These are phyloP conservation scores for Micronycteris hirsuta DNA, from an alignment of 2,113 vertebrate species.

Conservation along the genomic window DNA sequence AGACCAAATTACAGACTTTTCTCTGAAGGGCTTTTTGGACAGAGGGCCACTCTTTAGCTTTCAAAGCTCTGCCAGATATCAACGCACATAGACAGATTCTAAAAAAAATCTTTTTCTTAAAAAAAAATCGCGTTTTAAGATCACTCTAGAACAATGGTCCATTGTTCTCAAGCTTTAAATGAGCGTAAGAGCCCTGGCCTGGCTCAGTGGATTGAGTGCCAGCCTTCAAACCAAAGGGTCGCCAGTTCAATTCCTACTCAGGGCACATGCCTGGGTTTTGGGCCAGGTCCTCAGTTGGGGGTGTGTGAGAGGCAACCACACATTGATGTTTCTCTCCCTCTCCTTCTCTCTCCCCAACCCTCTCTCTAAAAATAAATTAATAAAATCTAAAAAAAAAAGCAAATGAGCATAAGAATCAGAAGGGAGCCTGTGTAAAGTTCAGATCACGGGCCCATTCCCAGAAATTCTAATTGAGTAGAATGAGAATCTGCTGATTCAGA, in stretches of 20 bases:
- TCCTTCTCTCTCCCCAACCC: too few species aligned
- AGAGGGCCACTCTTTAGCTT: not conserved
- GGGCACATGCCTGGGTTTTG: too few species aligned
- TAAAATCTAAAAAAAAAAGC: not conserved
- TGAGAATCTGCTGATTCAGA: not conserved
- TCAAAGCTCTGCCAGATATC: not conserved
- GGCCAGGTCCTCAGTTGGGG: too few species aligned
- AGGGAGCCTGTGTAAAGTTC: not conserved
- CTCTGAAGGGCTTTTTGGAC: not conserved
- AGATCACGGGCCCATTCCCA: not conserved
- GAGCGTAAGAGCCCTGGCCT: not conserved
- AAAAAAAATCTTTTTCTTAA: not conserved
- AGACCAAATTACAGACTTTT: not conserved
- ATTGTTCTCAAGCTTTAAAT: not conserved
- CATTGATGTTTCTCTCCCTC: too few species aligned
- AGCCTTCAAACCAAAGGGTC: too few species aligned
- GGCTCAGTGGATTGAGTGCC: too few species aligned
- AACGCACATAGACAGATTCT: not conserved
- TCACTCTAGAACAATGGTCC: not conserved
- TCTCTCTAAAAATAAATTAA: too few species aligned
- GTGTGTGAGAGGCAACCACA: too few species aligned
- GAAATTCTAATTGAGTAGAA: not conserved
- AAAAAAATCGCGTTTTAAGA: not conserved
- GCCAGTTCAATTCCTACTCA: too few species aligned
- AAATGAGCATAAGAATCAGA: not conserved